These are phyloP conservation scores for Poeciliopsis infans DNA, from an alignment of 2,797 vertebrate species.

Conservation along the genomic window DNA sequence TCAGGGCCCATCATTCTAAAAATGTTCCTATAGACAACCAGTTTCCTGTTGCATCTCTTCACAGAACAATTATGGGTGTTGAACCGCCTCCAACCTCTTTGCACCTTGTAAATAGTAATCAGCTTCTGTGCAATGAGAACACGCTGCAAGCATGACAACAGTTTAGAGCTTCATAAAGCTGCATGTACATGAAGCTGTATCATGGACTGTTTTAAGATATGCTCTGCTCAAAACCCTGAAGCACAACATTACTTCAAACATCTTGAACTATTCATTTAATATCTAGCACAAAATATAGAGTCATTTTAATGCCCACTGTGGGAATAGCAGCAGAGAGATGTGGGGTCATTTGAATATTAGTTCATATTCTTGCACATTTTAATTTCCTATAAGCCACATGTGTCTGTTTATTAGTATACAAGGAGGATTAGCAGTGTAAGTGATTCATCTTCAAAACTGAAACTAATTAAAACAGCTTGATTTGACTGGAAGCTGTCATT, in stretches of 20 bases:
- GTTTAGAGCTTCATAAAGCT: not conserved
- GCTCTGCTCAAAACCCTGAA: not conserved
- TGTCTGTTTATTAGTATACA: slow-evolving; percentile 46
- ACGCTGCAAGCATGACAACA: not conserved
- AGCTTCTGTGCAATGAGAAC: not conserved
- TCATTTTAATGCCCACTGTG: slow-evolving; percentile 2
- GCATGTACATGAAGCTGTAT: not conserved
- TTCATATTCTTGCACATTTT: slow-evolving; percentile 21
- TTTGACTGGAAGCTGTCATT: slow-evolving; percentile 45
- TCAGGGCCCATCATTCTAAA: not conserved
- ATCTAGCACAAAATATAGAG: not conserved
- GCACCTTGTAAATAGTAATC: not conserved
- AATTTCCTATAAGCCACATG: slow-evolving; percentile 38
- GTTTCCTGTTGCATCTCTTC: not conserved
- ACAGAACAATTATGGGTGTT: not conserved
- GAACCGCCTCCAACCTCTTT: not conserved
- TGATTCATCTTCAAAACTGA: slow-evolving; percentile 46
- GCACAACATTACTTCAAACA: not conserved
- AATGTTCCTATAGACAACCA: not conserved
- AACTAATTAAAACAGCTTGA: slow-evolving; percentile 55
- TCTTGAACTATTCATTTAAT: not conserved
- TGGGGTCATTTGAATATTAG: slow-evolving; percentile 6
- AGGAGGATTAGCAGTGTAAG: slow-evolving; percentile 49
- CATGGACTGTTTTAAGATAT: not conserved
- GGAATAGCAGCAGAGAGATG: not conserved